Base-by-base conservation (phyloP, 2,113 vertebrate species). In the Nibea albiflora region DNA sequence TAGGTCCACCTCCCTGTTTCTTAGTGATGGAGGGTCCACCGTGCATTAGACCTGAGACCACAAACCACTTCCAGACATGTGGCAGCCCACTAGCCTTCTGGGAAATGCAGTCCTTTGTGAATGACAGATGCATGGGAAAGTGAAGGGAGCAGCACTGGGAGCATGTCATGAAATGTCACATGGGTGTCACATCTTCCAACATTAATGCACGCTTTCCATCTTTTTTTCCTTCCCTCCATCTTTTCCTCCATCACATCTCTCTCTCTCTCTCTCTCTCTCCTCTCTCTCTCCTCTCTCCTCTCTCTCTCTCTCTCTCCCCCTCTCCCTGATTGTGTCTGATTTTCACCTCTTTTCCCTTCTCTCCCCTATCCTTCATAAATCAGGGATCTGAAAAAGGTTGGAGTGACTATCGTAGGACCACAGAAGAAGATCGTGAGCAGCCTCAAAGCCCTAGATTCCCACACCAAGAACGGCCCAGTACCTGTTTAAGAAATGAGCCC, bases 351-450 rank as follows among this genome's bases (percentile, higher is more conserved):
- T 39, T 39, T 50, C 5, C 22, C 76, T n/a, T 52, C 57, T 65
- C 58, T 44, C 57, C 17, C 17, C 78, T 60, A 80, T 84, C 90
- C 77, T 70, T 78, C 79, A 46, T 50, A 74, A 83, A 84, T 42
- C 92, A 99, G 98, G 86, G 97, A 99, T 86, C 90, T 97, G 92
- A 99, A 98, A 95, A 99, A 98, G 87, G 94, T 98, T 4, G 98
- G 98, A 1, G 96, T 99, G 76, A 97, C 97, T 11, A 96, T 99
- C 80, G 95, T 97, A 83, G 97, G 97, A 80, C 96, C 97, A 85
- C 97, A 98, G 72, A 99, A 98, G 95, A 98, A 98, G 94, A 96
- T 99, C 72, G 95, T 98, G 91, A 98, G 96, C 94, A 97, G 96
- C 92, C 96, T 99, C 92, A 98, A 97, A 96, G 93, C 95, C 93